Percentiles rank a stretch among this genome's conserved stretches.
phyloP scores from a whole-genome alignment of 1,140 invertebrate genomes.

The Melanaphis sacchari region DNA sequence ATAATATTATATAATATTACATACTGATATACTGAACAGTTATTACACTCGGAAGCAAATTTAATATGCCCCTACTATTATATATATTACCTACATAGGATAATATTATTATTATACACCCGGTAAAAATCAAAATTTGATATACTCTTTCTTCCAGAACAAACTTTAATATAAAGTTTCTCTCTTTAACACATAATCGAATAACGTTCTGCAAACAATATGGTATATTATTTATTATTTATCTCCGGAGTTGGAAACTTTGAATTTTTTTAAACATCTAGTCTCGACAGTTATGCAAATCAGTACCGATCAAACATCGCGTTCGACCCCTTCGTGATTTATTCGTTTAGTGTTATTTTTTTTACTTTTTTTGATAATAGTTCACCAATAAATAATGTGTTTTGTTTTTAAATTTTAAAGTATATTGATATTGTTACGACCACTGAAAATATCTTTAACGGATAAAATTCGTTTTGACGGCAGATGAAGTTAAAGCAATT shows the following conservation, averaged over 20 bases:
- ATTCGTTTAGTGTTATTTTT: background rate
- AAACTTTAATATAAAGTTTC: slow-evolving; percentile 8
- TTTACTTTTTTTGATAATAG: background rate
- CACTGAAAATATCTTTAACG: background rate
- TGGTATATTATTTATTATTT: background rate
- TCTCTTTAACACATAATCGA: background rate
- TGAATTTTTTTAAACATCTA: background rate
- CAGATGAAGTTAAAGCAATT: background rate
- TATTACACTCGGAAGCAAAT: background rate
- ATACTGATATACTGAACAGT: background rate
- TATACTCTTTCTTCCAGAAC: background rate
- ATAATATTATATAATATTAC: background rate
- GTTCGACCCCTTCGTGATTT: background rate
- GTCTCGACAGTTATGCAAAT: background rate
- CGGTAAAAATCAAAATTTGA: background rate
- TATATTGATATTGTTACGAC: background rate
- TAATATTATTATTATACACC: background rate
- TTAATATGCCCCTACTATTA: slow-evolving; percentile 9
- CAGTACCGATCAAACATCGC: background rate
- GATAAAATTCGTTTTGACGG: background rate
- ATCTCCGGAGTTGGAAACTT: background rate
- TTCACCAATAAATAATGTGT: background rate
- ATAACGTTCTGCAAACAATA: background rate
- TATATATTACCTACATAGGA: background rate
- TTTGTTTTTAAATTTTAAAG: background rate